Conservation (phyloP, 2,888 invertebrate genomes). For the Caenorhabditis macrosperma region DNA sequence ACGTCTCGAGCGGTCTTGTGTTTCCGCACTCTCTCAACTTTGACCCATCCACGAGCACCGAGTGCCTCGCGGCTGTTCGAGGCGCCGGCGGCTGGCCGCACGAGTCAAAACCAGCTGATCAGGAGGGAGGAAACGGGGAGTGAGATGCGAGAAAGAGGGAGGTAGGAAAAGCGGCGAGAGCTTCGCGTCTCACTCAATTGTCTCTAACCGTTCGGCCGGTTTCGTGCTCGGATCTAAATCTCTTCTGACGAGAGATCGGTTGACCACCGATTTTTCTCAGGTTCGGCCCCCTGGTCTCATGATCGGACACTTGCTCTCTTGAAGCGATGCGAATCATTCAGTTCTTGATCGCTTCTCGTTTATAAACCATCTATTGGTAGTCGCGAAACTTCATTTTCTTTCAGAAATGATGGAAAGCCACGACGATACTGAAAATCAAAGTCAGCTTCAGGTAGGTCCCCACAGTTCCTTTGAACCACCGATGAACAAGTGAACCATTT, state of each 20-base stretch:
- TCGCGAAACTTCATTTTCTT: neutral
- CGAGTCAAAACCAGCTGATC: constrained; percentile 63
- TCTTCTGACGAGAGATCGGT: constrained; percentile 37
- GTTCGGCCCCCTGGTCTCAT: constrained; percentile 55
- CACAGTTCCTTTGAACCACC: neutral
- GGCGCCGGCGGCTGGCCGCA: constrained; percentile 47
- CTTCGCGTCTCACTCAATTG: constrained; percentile 34
- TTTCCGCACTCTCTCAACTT: constrained; percentile 36
- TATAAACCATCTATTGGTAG: neutral
- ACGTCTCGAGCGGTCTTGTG: neutral
- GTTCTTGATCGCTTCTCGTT: neutral
- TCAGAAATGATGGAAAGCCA: constrained; percentile 51
- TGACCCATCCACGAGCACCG: constrained; percentile 38
- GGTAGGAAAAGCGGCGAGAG: neutral
- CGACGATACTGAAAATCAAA: constrained; percentile 43
- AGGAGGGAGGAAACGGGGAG: neutral
- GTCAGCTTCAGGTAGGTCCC: constrained; percentile 40
- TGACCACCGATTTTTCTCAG: constrained; percentile 52
- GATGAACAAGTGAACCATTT: constrained; percentile 78
- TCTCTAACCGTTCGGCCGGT: constrained; percentile 54
- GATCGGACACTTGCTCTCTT: constrained; percentile 33
- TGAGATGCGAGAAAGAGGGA: constrained; percentile 1
- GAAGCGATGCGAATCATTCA: constrained; percentile 8
- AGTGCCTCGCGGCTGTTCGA: constrained; percentile 49
- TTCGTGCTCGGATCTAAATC: constrained; percentile 31